Conservation (phyloP, 2,113 vertebrate species). For the Boleophthalmus pectinirostris region DNA sequence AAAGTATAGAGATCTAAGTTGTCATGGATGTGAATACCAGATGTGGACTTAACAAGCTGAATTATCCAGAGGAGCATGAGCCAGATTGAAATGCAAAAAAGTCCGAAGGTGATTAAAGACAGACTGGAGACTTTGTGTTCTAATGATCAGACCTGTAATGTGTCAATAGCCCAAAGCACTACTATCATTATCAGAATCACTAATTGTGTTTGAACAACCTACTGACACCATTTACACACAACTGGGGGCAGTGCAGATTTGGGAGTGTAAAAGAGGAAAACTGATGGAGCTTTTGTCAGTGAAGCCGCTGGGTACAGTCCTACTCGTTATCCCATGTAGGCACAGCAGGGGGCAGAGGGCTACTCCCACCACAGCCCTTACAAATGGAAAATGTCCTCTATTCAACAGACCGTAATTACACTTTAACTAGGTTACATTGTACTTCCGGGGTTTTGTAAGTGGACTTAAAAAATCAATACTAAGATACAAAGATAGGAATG, state of each 20-base stretch:
- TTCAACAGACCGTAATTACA: constrained; percentile 38
- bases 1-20: neutral
- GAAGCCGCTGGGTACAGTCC: constrained; percentile 33
- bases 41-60: neutral
- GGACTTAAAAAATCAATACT: constrained; percentile 2
- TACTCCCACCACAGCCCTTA: constrained; percentile 47
- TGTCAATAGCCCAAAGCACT: constrained; percentile 31
- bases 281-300: constrained; percentile 48
- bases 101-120: neutral
- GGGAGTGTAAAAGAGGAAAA: constrained; percentile 29
- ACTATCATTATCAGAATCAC: constrained; percentile 18
- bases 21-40: neutral
- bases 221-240: constrained; percentile 33
- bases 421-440: constrained; percentile 38
- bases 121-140: constrained; percentile 14
- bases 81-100: neutral
- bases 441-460: constrained; percentile 19
- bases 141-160: constrained; percentile 35
- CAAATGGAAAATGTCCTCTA: constrained; percentile 59
- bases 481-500: neutral
- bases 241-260: constrained; percentile 36
- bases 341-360: constrained; percentile 48
- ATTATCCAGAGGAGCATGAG: neutral
- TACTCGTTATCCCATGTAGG: constrained; percentile 40
- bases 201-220: constrained; percentile 61